Evolutionary conservation across 30 jellyfish, hydroid and myxozoan genomes (phyloP), one percentile per base, ranked within the genome.

Genomic region (Sanderia malayensis): DNA sequence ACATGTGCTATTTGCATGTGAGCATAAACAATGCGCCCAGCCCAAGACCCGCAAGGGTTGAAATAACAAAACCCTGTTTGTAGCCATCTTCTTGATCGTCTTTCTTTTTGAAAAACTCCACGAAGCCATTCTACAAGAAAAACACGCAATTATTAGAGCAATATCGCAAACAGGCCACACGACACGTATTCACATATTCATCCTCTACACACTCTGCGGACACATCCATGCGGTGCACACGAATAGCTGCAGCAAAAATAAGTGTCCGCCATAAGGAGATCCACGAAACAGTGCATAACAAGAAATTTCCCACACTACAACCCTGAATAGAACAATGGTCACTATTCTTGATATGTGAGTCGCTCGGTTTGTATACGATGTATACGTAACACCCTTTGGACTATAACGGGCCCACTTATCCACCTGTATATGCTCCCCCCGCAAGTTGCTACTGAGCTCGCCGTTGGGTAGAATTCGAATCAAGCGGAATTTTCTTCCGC

Each of bases 1-100:
- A 58, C 85, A 59, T 37, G 27, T 45, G 70, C 57, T 89, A 89
- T 67, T 89, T 89, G 37, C 84, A 82, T 13, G 95, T 23, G 22
- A 89, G 77, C 97, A 89, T 89, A 33, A 89, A 86, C 1, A 89
- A 53, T 1, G 97, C 97, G 44, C 97, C 97, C 25, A 89, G 29
- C 17, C 97, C 97, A 10, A 89, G 80, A 19, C 97, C 97, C n/a
- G 97, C 97, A 20, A 89, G 81, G 4, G 97, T 95, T 26, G 97
- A 89, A 22, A 89, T 58, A 27, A 89, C 67, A 52, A 89, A 82
- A 0, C 94, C 97, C 53, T 73, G 80, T 31, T 72, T 65, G 26
- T 41, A 74, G 2, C 71, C 83, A 34, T 68, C 79, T 26, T 70
- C 84, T 18, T 64, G 67, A 19, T 52, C 89, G 26, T 78, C 82